phyloP scores from a whole-genome alignment of 2,888 invertebrate species.

The Andrena minutula region DNA sequence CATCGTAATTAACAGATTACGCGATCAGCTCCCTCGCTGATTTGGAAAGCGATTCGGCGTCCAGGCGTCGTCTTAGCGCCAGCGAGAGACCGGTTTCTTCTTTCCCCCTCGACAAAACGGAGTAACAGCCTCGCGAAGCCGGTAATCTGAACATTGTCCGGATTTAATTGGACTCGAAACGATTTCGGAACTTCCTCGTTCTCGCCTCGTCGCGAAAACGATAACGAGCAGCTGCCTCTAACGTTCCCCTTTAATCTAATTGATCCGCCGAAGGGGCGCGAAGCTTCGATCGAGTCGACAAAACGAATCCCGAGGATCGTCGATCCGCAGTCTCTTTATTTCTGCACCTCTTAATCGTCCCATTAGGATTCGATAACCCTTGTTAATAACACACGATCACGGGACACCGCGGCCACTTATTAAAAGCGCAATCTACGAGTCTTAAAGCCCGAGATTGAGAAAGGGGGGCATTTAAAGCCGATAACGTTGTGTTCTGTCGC shows the following conservation, averaged over 20 bases:
- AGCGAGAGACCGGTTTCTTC: constrained; percentile 13
- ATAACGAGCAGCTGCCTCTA: constrained; percentile 58
- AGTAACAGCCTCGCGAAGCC: constrained; percentile 34
- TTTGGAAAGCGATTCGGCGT: not conserved
- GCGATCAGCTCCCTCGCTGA: not conserved
- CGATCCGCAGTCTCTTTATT: not conserved
- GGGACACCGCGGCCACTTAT: not conserved
- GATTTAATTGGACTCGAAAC: constrained; percentile 68
- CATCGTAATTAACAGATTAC: not conserved
- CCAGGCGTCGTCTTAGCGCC: constrained; percentile 2
- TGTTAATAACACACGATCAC: not conserved
- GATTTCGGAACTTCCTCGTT: constrained; percentile 66
- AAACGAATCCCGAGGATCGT: constrained; percentile 3
- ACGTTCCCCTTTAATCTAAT: constrained; percentile 56
- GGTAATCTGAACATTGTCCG: constrained; percentile 69
- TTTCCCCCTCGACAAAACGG: constrained; percentile 13
- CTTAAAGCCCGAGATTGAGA: not conserved
- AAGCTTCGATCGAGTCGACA: constrained; percentile 64
- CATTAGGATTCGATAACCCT: not conserved
- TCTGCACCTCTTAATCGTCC: not conserved
- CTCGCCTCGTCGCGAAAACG: constrained; percentile 63
- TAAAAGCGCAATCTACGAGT: not conserved
- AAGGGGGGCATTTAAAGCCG: not conserved
- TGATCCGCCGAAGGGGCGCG: constrained; percentile 38
- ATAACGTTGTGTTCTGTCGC: not conserved